Evolutionary conservation across 2,797 vertebrate species (phyloP).

Genomic region (Coregonus sp.): DNA sequence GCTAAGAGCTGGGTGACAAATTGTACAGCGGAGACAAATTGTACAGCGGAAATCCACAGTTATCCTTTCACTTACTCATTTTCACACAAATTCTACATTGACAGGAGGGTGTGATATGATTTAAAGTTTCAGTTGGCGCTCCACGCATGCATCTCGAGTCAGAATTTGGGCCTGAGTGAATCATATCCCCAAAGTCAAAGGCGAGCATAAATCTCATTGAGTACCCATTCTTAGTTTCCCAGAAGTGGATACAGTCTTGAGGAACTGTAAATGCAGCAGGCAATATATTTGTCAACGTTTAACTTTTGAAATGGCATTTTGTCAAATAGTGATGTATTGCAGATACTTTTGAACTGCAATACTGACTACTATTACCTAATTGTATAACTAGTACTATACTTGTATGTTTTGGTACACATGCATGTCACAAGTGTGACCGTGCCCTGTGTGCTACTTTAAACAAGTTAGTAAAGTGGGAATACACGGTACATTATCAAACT

Average conservation of each 20-base stretch:
- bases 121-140: not conserved
- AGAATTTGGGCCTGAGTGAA: not conserved
- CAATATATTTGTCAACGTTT: not conserved
- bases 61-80: not conserved
- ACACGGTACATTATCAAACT: too few relatives aligned
- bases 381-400: not conserved
- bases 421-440: too few relatives aligned
- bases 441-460: too few relatives aligned
- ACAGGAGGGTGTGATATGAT: not conserved
- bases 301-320: not conserved
- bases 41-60: not conserved
- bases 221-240: not conserved
- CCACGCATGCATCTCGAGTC: not conserved
- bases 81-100: slow-evolving; percentile 1
- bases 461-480: too few relatives aligned
- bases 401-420: not conserved
- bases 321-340: not conserved
- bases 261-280: too few relatives aligned
- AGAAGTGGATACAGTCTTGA: not conserved
- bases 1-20: not conserved
- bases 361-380: not conserved
- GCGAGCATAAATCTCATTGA: not conserved
- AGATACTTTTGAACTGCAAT: not conserved
- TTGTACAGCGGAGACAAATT: not conserved
- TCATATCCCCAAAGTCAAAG: slow-evolving; percentile 1